Evolutionary conservation across 2,797 vertebrate genomes (phyloP).

Genomic region (Antennarius maculatus): DNA sequence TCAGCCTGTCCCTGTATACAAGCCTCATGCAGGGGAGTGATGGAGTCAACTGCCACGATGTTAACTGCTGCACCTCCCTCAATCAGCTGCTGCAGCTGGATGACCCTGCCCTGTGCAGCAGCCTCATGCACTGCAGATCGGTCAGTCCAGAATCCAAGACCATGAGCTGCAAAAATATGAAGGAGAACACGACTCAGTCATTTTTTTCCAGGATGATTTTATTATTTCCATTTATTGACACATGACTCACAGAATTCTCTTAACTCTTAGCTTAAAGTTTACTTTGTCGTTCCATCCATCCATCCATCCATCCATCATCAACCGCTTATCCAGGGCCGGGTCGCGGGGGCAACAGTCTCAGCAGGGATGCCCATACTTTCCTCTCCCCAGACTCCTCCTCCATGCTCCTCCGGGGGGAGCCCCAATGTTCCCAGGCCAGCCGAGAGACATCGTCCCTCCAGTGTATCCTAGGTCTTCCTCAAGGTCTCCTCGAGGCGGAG

Average conservation of each 20-base stretch:
- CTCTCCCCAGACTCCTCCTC: too few species aligned
- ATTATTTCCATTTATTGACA: not conserved
- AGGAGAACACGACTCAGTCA: slow-evolving; percentile 11
- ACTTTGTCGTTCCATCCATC: not conserved
- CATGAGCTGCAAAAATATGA: slow-evolving; percentile 68
- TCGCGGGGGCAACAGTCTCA: too few species aligned
- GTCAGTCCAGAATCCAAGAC: slow-evolving; percentile 83
- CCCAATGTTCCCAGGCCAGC: too few species aligned
- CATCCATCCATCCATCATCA: too few species aligned
- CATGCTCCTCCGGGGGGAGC: too few species aligned
- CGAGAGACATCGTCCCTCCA: too few species aligned
- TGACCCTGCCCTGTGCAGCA: slow-evolving; percentile 82
- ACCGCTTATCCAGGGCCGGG: too few species aligned
- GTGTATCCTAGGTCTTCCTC: too few species aligned
- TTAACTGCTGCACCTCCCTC: slow-evolving; percentile 90
- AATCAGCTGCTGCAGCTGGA: slow-evolving; percentile 88
- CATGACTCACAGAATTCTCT: not conserved
- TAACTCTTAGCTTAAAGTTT: not conserved
- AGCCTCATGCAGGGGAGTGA: slow-evolving; percentile 93
- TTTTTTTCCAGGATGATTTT: not conserved
- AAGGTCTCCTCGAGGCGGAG: too few species aligned
- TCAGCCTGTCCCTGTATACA: slow-evolving; percentile 90
- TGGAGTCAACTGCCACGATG: slow-evolving; percentile 90
- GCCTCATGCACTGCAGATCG: slow-evolving; percentile 92
- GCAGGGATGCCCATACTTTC: too few species aligned